A percentile compares a stretch with the other conserved stretches of the same genome.
Evolutionary conservation across 2,113 vertebrate genomes (phyloP).

Genomic region (Zootoca vivipara): DNA sequence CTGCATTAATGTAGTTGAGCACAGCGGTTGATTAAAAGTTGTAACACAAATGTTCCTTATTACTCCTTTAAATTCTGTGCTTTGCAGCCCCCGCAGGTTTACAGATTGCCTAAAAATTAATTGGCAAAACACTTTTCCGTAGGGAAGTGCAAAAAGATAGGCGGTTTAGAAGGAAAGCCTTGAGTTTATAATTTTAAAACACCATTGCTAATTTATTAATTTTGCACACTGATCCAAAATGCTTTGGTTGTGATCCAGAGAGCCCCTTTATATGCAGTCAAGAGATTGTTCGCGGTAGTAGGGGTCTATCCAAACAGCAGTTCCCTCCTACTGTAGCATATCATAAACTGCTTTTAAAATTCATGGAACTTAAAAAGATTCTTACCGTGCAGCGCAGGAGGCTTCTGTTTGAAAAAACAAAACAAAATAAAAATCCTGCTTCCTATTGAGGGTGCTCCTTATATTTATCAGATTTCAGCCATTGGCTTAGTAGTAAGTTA

Average conservation of each 20-base stretch:
- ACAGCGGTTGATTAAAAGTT: constrained; percentile 85
- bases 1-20: constrained; percentile 76
- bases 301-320: neutral
- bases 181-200: constrained; percentile 59
- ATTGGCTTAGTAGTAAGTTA: neutral
- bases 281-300: neutral
- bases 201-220: constrained; percentile 66
- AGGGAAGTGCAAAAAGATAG: constrained; percentile 59
- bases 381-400: neutral
- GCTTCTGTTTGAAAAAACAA: neutral
- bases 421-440: neutral
- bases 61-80: constrained; percentile 75
- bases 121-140: constrained; percentile 73
- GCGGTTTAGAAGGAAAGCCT: constrained; percentile 48
- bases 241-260: neutral
- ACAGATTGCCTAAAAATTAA: constrained; percentile 77
- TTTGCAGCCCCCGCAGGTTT: constrained; percentile 71
- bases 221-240: constrained; percentile 56
- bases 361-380: neutral
- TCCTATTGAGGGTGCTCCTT: neutral
- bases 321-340: neutral
- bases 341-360: constrained; percentile 1
- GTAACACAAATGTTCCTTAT: constrained; percentile 80
- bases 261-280: neutral
- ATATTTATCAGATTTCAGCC: neutral